Evolutionary conservation across 2,113 vertebrate species (phyloP).

Genomic region (Herpetotheres cachinnans): DNA sequence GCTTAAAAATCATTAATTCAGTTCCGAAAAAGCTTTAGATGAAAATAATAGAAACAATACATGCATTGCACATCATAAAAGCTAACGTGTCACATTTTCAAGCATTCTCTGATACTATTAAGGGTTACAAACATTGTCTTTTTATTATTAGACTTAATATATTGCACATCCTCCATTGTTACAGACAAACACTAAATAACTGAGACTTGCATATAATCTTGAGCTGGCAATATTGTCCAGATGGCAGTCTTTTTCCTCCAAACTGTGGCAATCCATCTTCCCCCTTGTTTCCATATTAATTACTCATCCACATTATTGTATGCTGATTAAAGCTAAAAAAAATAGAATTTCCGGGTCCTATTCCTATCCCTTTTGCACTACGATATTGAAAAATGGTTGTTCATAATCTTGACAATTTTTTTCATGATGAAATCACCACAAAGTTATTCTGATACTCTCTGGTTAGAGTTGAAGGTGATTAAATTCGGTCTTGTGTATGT

Average conservation of each 20-base stretch:
- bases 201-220: neutral
- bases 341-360: neutral
- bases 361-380: neutral
- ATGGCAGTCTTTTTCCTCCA: conserved; percentile 6
- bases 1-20: neutral
- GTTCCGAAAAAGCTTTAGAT: neutral
- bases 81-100: neutral
- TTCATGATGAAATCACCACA: neutral
- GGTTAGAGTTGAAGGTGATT: neutral
- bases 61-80: neutral
- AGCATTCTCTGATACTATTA: neutral
- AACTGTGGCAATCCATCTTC: conserved; percentile 5
- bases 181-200: neutral
- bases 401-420: neutral
- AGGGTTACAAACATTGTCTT: neutral
- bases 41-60: neutral
- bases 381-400: neutral
- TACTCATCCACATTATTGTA: neutral
- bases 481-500: neutral
- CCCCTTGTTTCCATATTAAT: conserved; percentile 10
- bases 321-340: neutral
- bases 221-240: neutral
- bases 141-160: neutral
- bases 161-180: neutral
- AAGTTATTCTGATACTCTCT: neutral